Percentiles rank a stretch among this genome's conserved stretches.
phyloP scores from a whole-genome alignment of 2,113 vertebrate species.

The Bos indicus region DNA sequence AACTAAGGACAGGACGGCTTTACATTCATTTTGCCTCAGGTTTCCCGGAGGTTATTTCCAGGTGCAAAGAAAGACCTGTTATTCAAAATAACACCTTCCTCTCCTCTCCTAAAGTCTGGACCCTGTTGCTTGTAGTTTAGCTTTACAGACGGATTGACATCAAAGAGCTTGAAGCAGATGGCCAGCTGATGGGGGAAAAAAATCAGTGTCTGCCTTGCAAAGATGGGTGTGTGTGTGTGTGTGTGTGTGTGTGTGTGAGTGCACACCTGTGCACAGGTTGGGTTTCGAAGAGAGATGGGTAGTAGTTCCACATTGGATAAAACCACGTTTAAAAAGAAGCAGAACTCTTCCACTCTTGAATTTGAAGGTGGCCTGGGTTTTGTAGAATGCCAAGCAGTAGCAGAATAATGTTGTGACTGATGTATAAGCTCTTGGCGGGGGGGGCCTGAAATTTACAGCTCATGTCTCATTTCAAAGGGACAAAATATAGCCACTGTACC shows the following conservation, averaged over 20 bases:
- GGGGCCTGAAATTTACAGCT: background rate
- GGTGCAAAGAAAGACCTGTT: background rate
- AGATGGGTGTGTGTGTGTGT: background rate
- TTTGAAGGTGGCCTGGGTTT: background rate
- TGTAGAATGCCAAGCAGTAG: background rate
- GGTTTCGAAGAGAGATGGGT: background rate
- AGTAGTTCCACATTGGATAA: background rate
- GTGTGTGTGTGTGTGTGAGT: fast-evolving
- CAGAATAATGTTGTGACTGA: background rate
- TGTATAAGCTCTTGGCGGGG: background rate
- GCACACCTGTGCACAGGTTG: fast-evolving
- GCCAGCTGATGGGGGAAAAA: background rate
- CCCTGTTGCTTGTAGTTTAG: background rate
- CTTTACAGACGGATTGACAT: background rate
- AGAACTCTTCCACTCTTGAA: background rate
- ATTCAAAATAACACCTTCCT: background rate
- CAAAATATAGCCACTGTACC: background rate
- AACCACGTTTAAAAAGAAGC: background rate
- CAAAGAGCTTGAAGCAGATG: background rate
- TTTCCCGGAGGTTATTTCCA: background rate
- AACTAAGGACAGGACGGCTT: background rate
- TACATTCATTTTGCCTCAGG: background rate
- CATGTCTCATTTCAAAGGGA: background rate
- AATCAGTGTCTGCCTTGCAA: background rate
- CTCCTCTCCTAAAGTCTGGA: background rate